Conservation (phyloP, 2,888 invertebrate species). For the Dichetophora obliterata region DNA sequence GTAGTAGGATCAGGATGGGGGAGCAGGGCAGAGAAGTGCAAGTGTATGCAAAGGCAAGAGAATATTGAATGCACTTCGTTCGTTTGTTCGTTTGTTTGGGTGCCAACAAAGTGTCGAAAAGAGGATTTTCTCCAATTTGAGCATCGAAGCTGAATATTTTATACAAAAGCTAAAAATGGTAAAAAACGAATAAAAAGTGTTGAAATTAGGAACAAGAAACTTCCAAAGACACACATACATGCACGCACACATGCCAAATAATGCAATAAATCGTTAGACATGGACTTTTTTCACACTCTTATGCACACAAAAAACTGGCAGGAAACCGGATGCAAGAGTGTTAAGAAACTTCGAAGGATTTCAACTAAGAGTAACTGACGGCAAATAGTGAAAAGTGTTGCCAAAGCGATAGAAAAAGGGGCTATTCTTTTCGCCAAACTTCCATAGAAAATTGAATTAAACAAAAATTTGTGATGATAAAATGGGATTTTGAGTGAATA, state of each 20-base stretch:
- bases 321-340: constrained; percentile 7
- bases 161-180: constrained; percentile 22
- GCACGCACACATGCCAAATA: constrained; percentile 37
- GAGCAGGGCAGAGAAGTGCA: background rate
- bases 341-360: constrained; percentile 16
- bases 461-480: constrained; percentile 1
- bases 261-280: constrained; percentile 43
- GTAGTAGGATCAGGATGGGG: background rate
- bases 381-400: constrained; percentile 6
- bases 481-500: constrained; percentile 29
- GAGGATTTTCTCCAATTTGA: constrained; percentile 52
- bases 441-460: constrained; percentile 16
- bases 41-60: constrained; percentile 26
- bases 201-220: constrained; percentile 20
- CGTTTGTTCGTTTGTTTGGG: background rate
- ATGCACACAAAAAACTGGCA: background rate
- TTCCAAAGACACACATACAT: background rate
- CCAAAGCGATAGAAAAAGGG: background rate
- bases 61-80: constrained; percentile 34
- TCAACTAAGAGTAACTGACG: background rate
- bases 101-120: constrained; percentile 51
- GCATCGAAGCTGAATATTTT: constrained; percentile 51
- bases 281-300: constrained; percentile 37
- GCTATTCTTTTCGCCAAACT: background rate
- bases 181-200: constrained; percentile 11